phyloP scores from a whole-genome alignment of 2,888 invertebrate species.

The Tillus elongatus region DNA sequence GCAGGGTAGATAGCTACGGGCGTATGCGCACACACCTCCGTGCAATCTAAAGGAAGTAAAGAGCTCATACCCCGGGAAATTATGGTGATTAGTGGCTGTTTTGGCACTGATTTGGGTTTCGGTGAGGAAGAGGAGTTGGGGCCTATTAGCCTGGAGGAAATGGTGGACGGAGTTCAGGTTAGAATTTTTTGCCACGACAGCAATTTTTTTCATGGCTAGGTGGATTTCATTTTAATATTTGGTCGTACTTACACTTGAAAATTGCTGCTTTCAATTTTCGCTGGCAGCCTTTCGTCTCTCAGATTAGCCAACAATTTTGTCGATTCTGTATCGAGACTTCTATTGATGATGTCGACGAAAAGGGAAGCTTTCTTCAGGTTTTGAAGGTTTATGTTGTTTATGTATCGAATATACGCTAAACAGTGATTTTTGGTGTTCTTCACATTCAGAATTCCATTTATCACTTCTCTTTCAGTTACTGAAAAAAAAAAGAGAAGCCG shows the following conservation, averaged over 20 bases:
- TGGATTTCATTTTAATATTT: not conserved
- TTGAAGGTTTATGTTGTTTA: slow-evolving; percentile 94
- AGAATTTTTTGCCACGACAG: not conserved
- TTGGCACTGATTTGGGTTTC: no score
- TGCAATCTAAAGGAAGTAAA: no score
- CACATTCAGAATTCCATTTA: slow-evolving; percentile 87
- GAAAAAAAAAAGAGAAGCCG: no score
- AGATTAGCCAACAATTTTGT: slow-evolving; percentile 79
- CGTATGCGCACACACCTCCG: no score
- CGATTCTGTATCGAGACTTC: slow-evolving; percentile 89
- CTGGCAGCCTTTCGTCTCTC: slow-evolving; percentile 80
- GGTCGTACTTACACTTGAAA: slow-evolving; percentile 64
- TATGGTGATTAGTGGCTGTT: no score
- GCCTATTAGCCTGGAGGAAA: no score
- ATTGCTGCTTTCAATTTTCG: slow-evolving; percentile 81
- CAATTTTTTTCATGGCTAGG: not conserved
- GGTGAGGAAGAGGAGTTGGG: no score
- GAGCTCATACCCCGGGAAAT: no score
- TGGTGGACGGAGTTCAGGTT: no score
- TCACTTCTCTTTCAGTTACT: slow-evolving; percentile 98
- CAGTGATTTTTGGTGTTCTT: slow-evolving; percentile 94
- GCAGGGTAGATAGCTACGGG: no score
- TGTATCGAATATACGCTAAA: slow-evolving; percentile 87
- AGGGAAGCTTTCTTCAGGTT: slow-evolving; percentile 89
- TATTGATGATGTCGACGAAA: slow-evolving; percentile 88